phyloP scores from a whole-genome alignment of 2,797 vertebrate genomes.

The Anguilla marmorata region DNA sequence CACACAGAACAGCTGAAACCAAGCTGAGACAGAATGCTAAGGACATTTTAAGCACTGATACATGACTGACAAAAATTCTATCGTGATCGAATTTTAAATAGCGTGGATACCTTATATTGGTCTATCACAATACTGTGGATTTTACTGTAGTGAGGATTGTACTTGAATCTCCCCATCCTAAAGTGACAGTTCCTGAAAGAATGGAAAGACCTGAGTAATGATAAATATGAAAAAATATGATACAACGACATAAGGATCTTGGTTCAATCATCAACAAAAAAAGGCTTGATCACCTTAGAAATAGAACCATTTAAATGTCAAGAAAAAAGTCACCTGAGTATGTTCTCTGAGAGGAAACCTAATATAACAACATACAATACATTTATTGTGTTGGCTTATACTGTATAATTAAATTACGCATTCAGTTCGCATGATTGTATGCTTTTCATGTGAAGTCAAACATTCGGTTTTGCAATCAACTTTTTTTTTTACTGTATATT shows the following conservation, averaged over 20 bases:
- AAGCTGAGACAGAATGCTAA: background rate
- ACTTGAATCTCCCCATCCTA: conserved; percentile 8
- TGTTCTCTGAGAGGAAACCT: background rate
- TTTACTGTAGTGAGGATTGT: background rate
- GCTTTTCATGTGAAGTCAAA: background rate
- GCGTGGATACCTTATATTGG: too few relatives aligned
- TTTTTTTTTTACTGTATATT: too few relatives aligned
- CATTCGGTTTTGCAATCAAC: too few relatives aligned
- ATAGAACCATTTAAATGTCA: background rate
- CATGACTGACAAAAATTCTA: background rate
- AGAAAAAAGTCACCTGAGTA: background rate
- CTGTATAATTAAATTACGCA: background rate
- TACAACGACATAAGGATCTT: conserved; percentile 30
- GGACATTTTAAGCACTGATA: background rate
- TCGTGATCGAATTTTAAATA: background rate
- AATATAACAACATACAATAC: background rate
- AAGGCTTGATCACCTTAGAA: background rate
- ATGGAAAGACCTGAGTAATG: conserved; percentile 14
- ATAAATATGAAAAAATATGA: background rate
- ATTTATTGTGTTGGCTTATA: background rate
- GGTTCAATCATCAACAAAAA: background rate
- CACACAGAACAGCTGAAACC: background rate
- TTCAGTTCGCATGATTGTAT: background rate
- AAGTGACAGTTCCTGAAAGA: background rate
- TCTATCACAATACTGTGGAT: background rate